Base-by-base conservation (phyloP, 1,140 invertebrate genomes). In the Radopholus similis region DNA sequence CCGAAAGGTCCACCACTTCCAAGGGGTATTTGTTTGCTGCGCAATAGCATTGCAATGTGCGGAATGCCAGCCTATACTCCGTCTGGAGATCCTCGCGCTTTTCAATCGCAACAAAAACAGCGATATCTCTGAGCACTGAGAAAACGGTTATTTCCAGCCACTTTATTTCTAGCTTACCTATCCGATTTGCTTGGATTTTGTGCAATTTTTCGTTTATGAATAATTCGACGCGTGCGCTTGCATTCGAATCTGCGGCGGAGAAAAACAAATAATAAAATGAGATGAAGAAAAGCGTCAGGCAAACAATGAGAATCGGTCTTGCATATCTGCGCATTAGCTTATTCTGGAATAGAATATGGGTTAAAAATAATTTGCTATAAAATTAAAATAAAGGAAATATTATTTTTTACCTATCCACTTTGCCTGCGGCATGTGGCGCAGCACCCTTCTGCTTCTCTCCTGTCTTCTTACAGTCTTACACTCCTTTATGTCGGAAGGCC, bases 31-130 rank as follows among this genome's bases (percentile, higher is more conserved):
- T 15, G 21, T 51, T 40, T 6, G 49, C 30, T n/a, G 38, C 37
- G 35, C 44, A 32, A 38, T 71, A 71, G 40, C 69, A 71, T 18
- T 32, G 56, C 6, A 71, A 18, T 6, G 69, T 71, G 1, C 28
- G 18, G n/a, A 70, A 56, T 15, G 69, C 47, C 18, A 71, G 32
- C n/a, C 11, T 5, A 47, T 71, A 71, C 28, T 71, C 68, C 4
- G 56, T 42, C 26, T 2, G 35, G 26, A 58, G 38, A 58, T 58
- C 56, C 30, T 51, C 47, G 21, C 5, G 9, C 18, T 51, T 51
- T 21, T 2, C 15, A 51, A 51, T 28, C 9, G 18, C 47, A 21
- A 51, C 23, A 51, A 51, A 51, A 8, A 51, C 9, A 3, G 47
- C 21, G 21, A 51, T 15, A 13, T 28, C 30, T n/a, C n/a, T 51